Conservation (phyloP, 1,140 invertebrate species). For the Phymastichus coffea region DNA sequence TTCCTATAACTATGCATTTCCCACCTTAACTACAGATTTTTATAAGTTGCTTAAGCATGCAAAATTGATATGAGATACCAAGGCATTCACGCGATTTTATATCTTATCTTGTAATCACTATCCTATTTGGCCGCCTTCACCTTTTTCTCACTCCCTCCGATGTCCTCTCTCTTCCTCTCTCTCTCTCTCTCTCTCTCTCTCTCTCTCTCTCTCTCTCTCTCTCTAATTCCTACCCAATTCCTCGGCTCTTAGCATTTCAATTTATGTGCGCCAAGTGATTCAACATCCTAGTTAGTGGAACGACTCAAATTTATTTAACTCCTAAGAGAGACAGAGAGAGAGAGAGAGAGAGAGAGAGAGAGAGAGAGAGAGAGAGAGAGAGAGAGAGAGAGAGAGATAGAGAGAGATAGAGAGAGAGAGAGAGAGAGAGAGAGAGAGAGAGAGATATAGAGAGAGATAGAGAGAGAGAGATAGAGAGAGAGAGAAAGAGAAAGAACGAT, state of each 20-base stretch:
- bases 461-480: too few relatives aligned
- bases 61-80: too few relatives aligned
- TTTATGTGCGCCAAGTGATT: conserved; percentile 46
- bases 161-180: background rate
- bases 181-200: conserved; percentile 34
- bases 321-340: background rate
- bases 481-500: background rate
- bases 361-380: background rate
- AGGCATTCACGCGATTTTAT: too few relatives aligned
- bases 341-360: conserved; percentile 1
- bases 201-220: conserved; percentile 15
- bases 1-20: too few relatives aligned
- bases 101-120: conserved; percentile 40
- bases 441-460: too few relatives aligned
- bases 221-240: conserved; percentile 40
- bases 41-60: too few relatives aligned
- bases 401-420: too few relatives aligned
- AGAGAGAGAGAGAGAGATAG: too few relatives aligned
- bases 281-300: too few relatives aligned
- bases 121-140: conserved; percentile 41
- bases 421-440: too few relatives aligned
- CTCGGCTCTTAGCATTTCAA: conserved; percentile 48
- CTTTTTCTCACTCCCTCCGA: conserved; percentile 3
- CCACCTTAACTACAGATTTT: too few relatives aligned
- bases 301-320: background rate